Conservation (phyloP, 2,888 invertebrate genomes). For the Shargacucullia verbasci region DNA sequence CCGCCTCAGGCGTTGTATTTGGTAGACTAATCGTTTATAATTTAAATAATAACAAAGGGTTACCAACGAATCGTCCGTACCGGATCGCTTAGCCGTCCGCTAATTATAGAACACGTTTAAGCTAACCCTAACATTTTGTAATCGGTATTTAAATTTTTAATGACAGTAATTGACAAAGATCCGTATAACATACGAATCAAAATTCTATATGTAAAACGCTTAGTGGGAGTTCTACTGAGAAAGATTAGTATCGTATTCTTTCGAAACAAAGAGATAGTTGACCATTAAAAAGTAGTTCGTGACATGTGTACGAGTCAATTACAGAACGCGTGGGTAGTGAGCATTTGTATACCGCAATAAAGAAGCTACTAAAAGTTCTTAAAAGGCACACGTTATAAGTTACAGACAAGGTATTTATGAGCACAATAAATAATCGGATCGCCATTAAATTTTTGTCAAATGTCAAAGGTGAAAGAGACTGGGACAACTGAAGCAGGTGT, state of each 20-base stretch:
- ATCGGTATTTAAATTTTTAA: conserved; percentile 47
- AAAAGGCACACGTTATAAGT: conserved; percentile 27
- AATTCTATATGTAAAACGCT: conserved; percentile 36
- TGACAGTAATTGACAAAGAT: conserved; percentile 43
- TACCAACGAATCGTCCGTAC: conserved; percentile 60
- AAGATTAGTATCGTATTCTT: conserved; percentile 52
- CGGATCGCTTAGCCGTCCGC: conserved; percentile 59
- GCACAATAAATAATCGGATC: conserved; percentile 53
- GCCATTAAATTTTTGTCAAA: conserved; percentile 65
- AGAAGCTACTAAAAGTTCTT: conserved; percentile 37
- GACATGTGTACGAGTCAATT: conserved; percentile 64
- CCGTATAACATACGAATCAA: conserved; percentile 39
- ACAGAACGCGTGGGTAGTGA: conserved; percentile 43
- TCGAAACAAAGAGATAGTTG: conserved; percentile 60
- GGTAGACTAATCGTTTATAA: conserved; percentile 72
- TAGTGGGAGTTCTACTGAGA: conserved; percentile 51
- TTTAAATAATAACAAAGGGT: conserved; percentile 76
- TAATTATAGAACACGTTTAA: conserved; percentile 65
- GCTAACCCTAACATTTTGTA: conserved; percentile 48
- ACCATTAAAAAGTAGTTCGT: conserved; percentile 59
- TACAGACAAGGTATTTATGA: conserved; percentile 47
- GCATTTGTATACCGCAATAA: conserved; percentile 40
- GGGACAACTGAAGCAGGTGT: conserved; percentile 75
- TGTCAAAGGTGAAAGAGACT: conserved; percentile 80
- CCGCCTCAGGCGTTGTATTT: conserved; percentile 64